phyloP scores from a whole-genome alignment of 1,140 invertebrate genomes.

The Anoplolepis gracilipes region DNA sequence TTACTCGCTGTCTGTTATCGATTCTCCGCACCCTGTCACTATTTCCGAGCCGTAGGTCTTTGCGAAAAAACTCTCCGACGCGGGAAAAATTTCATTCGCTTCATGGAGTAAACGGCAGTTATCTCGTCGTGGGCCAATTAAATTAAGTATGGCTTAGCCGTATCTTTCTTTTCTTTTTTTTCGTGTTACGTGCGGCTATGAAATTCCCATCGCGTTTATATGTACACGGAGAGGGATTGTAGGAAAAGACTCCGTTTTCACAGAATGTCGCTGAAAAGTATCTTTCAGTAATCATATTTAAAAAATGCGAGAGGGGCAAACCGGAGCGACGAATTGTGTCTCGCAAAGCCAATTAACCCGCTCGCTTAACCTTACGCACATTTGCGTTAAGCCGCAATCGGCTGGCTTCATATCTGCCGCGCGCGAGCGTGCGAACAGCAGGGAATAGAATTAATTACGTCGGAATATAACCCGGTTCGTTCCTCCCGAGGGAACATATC shows the following conservation, averaged over 20 bases:
- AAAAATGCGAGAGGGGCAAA: not conserved
- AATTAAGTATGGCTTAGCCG: slow-evolving; percentile 34
- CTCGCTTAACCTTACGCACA: slow-evolving; percentile 30
- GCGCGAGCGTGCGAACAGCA: slow-evolving; percentile 30
- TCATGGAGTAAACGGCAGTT: slow-evolving; percentile 31
- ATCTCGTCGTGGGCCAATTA: slow-evolving; percentile 40
- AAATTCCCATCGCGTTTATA: slow-evolving; percentile 12
- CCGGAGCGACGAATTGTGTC: not conserved
- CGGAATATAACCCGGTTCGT: slow-evolving; percentile 36
- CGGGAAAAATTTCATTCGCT: slow-evolving; percentile 51
- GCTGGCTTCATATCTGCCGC: slow-evolving; percentile 27
- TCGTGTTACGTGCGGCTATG: not conserved
- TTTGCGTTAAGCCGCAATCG: slow-evolving; percentile 50
- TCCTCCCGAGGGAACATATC: not conserved
- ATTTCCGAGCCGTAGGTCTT: not conserved
- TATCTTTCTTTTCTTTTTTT: slow-evolving; percentile 2
- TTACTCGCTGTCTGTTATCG: slow-evolving; percentile 51
- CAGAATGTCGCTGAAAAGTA: not conserved
- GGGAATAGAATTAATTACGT: slow-evolving; percentile 68
- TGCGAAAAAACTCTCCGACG: slow-evolving; percentile 17
- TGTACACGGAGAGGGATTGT: not conserved
- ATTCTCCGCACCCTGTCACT: slow-evolving; percentile 39
- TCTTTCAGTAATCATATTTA: slow-evolving; percentile 21
- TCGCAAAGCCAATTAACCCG: slow-evolving; percentile 23
- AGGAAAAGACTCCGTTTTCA: not conserved